Evolutionary conservation across 2,113 vertebrate genomes (phyloP).

Genomic region (Sylvilagus bachmani): DNA sequence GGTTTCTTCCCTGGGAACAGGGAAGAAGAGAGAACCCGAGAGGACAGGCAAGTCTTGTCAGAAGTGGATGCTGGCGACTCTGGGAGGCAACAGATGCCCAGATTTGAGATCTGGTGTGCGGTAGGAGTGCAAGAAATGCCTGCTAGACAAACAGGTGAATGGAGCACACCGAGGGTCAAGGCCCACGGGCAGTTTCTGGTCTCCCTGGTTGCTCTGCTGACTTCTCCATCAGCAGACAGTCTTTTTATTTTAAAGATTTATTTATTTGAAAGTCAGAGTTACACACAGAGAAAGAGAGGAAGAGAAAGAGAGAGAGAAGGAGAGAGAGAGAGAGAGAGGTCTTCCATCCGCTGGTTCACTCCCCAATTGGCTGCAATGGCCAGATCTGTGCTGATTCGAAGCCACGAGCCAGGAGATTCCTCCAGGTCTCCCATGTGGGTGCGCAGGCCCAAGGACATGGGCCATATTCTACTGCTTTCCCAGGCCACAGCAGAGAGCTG

Average conservation of each 20-base stretch:
- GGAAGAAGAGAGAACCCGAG: background rate
- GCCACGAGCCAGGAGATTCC: too few species aligned
- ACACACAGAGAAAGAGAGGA: too few species aligned
- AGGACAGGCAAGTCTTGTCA: background rate
- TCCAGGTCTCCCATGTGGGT: too few species aligned
- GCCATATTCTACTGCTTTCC: too few species aligned
- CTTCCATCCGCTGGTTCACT: too few species aligned
- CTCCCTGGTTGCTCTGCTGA: background rate
- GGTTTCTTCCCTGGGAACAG: background rate
- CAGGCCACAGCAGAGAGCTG: too few species aligned
- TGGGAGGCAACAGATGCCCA: background rate
- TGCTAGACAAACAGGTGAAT: background rate
- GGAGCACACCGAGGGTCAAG: background rate
- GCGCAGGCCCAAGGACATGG: too few species aligned
- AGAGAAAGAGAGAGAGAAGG: too few species aligned
- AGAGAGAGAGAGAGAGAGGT: too few species aligned
- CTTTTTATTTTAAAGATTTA: background rate
- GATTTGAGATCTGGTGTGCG: background rate
- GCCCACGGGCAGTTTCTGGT: background rate
- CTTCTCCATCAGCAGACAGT: background rate
- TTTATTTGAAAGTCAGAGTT: too few species aligned
- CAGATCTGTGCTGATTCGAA: too few species aligned
- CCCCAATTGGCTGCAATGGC: too few species aligned
- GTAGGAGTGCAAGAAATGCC: background rate
- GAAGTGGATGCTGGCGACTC: background rate